Evolutionary conservation across 92 coral and sea anemone genomes (phyloP), one percentile per base, ranked within the genome.

Genomic region (Umimayanthus kanabou): DNA sequence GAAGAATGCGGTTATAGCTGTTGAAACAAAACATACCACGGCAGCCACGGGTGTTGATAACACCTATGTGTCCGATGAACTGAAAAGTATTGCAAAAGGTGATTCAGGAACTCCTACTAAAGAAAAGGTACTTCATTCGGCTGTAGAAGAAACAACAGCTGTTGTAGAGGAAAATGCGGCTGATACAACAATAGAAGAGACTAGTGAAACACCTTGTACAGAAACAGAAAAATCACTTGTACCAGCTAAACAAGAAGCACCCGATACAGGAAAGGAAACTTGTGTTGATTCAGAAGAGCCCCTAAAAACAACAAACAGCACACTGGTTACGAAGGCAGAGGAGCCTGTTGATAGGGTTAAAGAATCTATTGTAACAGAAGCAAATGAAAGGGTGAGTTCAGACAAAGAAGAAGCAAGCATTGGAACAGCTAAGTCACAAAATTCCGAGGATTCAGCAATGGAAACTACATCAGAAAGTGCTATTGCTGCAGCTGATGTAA

Each of bases 71-170:
- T 13, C 37, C 5, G 77, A 29, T 18, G 70, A 30, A 16, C 64
- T 77, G 40, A 80, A 61, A 82, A 57, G 76, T 47, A 53, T 64
- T 37, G 53, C 39, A 65, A 66, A 81, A 77, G 64, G n/a, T 39
- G 25, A 4, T 49, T 69, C 85, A 79, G 75, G 14, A 25, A 42
- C 26, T 49, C 64, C 5, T 15, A 16, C 1, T 79, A 80, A 26
- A 39, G 29, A n/a, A 22, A 13, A 23, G 18, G 57, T 28, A 20
- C 5, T 30, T 18, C 28, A 16, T 37, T 65, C n/a, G 42, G 58
- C 6, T 20, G 85, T 40, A 39, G 74, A 22, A 47, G 80, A 69
- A 28, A 55, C 30, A 37, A 9, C 69, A 61, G 26, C 69, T 61
- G 9, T 4, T 9, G 25, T 14, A 61, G 69, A 18, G 26, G 69